These are phyloP conservation scores for Anableps anableps DNA, from an alignment of 2,797 vertebrate species.

Conservation along the genomic window DNA sequence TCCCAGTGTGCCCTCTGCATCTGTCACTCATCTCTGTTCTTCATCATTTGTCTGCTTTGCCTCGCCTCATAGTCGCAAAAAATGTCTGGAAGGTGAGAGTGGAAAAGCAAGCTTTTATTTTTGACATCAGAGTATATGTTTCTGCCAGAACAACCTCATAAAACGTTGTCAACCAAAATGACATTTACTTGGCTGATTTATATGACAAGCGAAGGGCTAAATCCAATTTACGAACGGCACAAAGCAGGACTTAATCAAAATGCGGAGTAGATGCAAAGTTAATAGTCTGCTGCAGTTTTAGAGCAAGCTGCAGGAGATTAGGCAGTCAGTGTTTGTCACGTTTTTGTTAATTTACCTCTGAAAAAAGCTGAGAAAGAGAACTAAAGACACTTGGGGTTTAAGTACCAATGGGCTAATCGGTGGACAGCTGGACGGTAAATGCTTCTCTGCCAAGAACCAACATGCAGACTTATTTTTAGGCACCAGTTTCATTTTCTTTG, in stretches of 20 bases:
- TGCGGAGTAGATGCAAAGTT: constrained; percentile 42
- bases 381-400: neutral
- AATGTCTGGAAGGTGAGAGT: constrained; percentile 53
- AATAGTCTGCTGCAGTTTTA: constrained; percentile 25
- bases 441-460: constrained; percentile 4
- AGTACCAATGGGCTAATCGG: constrained; percentile 21
- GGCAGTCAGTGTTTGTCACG: neutral
- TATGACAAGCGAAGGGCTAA: constrained; percentile 9
- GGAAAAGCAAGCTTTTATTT: constrained; percentile 10
- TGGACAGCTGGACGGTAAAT: constrained; percentile 7
- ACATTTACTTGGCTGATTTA: constrained; percentile 33
- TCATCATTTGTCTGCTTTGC: constrained; percentile 42
- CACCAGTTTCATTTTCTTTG: neutral
- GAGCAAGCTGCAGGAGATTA: constrained; percentile 9
- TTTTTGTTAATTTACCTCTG: constrained; percentile 22
- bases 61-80: constrained; percentile 38
- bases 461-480: constrained; percentile 1
- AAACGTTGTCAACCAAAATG: constrained; percentile 30
- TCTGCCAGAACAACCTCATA: constrained; percentile 20
- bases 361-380: constrained; percentile 20
- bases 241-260: constrained; percentile 43
- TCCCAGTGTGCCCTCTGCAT: constrained; percentile 38
- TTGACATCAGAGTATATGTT: constrained; percentile 35
- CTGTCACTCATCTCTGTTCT: constrained; percentile 52
- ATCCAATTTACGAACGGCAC: constrained; percentile 27